Evolutionary conservation across 2,888 invertebrate genomes (phyloP), one percentile per base, ranked within the genome.

Genomic region (Tipula helvola): DNA sequence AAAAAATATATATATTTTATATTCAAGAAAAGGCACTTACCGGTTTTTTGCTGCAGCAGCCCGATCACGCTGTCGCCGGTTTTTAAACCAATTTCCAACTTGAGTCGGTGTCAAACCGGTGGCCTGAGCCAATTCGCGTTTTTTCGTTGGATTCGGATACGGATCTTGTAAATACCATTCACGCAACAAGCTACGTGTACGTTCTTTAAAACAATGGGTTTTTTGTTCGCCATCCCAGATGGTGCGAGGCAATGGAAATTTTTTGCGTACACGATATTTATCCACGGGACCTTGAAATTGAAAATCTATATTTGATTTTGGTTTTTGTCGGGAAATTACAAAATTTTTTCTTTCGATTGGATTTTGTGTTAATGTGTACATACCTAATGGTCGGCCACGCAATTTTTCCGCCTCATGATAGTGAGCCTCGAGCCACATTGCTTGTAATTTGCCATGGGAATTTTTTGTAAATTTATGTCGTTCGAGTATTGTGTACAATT

Each of bases 131-230:
- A 98, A 92, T 91, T 98, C 97, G 88, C 97, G 92, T 92, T 98
- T 98, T 93, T 98, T 98, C 88, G 96, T 96, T 57, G 98, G 98
- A 92, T 97, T 97, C 87, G 97, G 98, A 92, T 97, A 98, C n/a
- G 97, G 97, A 92, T 97, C 99, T 92, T 98, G 97, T 87, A 99
- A 95, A 92, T 99, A 99, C 98, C 99, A 99, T 93, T 99, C 99
- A 88, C 99, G 93, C 88, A 99, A 93, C 89, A 99, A 93, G 89
- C 97, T 97, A 89, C 99, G 93, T 90, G 99, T 99, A 88, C 98
- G 93, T 92, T 99, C 97, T 93, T 98, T 98, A 92, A 98, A 98
- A 92, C 98, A 98, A 91, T 98, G 98, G 13, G 97, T 98, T 92
- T 98, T 98, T 92, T 98, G 97, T 90, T 98, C 98, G 85, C 98